Evolutionary conservation across 2,113 vertebrate genomes (phyloP).

Genomic region (Dromiciops gliroides): DNA sequence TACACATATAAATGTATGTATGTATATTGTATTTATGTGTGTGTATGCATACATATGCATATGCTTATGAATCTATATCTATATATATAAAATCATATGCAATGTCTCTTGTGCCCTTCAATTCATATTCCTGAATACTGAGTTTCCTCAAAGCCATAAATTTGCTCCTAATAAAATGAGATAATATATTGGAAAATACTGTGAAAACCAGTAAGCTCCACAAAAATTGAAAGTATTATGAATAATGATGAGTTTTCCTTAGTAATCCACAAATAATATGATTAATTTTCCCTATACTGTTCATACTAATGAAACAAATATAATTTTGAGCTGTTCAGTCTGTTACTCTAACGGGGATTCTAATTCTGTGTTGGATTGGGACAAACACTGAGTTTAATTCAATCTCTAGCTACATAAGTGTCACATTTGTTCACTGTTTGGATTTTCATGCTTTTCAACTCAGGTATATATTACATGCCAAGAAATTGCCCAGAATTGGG

Average conservation of each 20-base stretch:
- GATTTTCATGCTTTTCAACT: conserved; percentile 28
- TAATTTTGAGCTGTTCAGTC: background rate
- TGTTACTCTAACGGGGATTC: background rate
- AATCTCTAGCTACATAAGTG: conserved; percentile 6
- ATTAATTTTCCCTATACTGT: background rate
- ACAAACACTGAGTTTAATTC: conserved; percentile 32
- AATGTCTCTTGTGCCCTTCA: background rate
- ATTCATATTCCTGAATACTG: background rate
- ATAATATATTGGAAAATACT: background rate
- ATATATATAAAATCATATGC: too few relatives aligned
- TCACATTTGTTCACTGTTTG: conserved; percentile 22
- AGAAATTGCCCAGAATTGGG: conserved; percentile 34
- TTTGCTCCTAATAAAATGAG: background rate
- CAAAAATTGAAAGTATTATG: background rate
- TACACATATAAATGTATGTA: too few relatives aligned
- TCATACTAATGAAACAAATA: background rate
- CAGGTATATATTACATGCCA: conserved; percentile 2
- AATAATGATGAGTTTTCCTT: background rate
- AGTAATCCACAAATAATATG: background rate
- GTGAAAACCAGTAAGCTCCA: background rate
- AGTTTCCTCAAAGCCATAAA: background rate
- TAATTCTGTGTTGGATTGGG: conserved; percentile 15
- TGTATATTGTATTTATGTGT: too few relatives aligned
- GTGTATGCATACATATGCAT: too few relatives aligned
- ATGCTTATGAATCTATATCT: too few relatives aligned